Conservation (phyloP, 2,888 invertebrate species). For the Trachelus tabidus region DNA sequence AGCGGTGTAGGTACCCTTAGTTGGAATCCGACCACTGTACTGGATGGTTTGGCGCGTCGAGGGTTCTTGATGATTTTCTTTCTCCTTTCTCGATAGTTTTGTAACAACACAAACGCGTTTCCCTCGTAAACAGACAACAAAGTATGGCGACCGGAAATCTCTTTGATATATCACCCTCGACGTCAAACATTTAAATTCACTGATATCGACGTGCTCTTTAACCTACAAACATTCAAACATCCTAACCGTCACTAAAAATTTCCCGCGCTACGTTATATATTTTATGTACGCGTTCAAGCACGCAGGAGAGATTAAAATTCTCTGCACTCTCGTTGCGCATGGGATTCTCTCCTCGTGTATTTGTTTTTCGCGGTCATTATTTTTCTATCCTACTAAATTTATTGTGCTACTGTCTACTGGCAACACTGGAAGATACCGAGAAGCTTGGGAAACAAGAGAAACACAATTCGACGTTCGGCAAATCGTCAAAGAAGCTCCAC, state of each 20-base stretch:
- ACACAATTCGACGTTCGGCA: background rate
- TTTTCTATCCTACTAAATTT: background rate
- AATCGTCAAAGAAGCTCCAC: background rate
- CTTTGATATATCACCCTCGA: background rate
- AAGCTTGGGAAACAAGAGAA: background rate
- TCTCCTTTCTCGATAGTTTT: constrained; percentile 6
- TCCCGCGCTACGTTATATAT: background rate
- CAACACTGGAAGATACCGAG: background rate
- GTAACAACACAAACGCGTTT: constrained; percentile 1
- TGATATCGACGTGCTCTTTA: background rate
- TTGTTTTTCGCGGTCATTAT: background rate
- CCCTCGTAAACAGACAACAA: background rate
- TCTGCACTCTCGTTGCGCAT: background rate
- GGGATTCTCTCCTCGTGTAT: background rate
- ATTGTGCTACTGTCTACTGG: background rate
- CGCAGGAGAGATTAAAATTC: background rate
- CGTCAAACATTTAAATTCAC: background rate
- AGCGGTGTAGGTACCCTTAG: constrained; percentile 27
- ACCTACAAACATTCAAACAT: background rate
- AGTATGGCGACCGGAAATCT: constrained; percentile 20
- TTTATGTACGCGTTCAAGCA: background rate
- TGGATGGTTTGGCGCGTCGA: constrained; percentile 21
- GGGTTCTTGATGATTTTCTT: constrained; percentile 21
- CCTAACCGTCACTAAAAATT: background rate
- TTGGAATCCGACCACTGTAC: constrained; percentile 32